Percentiles rank a stretch among this genome's conserved stretches.
Conservation (phyloP, 2,797 vertebrate genomes). For the Urosaurus nigricauda region DNA sequence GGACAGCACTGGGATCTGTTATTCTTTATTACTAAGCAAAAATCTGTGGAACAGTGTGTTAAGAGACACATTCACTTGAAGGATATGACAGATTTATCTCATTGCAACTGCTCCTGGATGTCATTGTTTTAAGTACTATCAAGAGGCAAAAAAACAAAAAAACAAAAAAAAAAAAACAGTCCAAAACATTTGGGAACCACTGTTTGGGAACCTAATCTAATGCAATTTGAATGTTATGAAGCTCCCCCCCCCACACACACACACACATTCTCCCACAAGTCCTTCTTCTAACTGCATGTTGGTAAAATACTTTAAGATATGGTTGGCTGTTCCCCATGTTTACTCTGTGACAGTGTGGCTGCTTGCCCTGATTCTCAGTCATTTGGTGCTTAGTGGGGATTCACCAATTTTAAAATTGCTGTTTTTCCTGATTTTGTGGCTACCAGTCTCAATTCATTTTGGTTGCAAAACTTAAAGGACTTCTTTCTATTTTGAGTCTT, state of each 20-base stretch:
- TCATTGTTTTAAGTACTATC: constrained; percentile 4
- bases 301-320: background rate
- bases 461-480: background rate
- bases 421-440: background rate
- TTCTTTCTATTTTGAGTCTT: background rate
- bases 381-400: background rate
- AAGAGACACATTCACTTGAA: constrained; percentile 13
- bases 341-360: background rate
- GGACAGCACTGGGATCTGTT: constrained; percentile 3
- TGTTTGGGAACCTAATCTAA: background rate
- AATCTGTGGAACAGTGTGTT: constrained; percentile 26
- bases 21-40: constrained; percentile 14
- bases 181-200: too few species aligned
- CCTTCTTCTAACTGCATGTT: background rate
- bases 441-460: background rate
- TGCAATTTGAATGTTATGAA: background rate
- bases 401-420: background rate
- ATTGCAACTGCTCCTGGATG: background rate
- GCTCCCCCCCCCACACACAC: background rate
- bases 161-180: too few species aligned
- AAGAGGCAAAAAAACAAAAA: background rate
- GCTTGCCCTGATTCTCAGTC: background rate
- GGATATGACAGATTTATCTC: constrained; percentile 30
- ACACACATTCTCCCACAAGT: background rate
- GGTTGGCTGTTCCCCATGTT: background rate